phyloP scores from a whole-genome alignment of 2,888 invertebrate genomes.

The Muschampia plurimacula region DNA sequence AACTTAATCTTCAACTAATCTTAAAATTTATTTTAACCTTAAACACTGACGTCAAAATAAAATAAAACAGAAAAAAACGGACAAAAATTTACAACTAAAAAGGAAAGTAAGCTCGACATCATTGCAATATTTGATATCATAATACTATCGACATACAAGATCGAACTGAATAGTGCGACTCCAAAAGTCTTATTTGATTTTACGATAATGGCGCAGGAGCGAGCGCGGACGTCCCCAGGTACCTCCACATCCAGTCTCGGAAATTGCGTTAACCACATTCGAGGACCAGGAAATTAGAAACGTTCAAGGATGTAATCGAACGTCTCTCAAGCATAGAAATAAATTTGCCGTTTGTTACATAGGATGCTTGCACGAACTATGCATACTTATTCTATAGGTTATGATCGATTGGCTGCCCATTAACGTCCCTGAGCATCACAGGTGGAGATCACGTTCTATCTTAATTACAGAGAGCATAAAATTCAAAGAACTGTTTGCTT shows the following conservation, averaged over 20 bases:
- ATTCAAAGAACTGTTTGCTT: neutral
- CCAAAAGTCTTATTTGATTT: slow-evolving; percentile 77
- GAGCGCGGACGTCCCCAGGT: slow-evolving; percentile 67
- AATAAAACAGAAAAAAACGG: neutral
- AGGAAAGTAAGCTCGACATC: neutral
- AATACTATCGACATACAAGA: slow-evolving; percentile 28
- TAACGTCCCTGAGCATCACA: neutral
- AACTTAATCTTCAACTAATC: too few species aligned
- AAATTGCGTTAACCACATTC: slow-evolving; percentile 84
- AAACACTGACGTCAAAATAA: neutral
- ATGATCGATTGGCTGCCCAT: slow-evolving; percentile 5
- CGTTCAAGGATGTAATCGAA: slow-evolving; percentile 83
- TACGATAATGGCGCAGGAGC: slow-evolving; percentile 70
- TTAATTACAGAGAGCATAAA: neutral
- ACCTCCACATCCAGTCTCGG: slow-evolving; percentile 72
- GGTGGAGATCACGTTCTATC: neutral
- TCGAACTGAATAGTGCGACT: slow-evolving; percentile 65
- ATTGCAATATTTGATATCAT: slow-evolving; percentile 40
- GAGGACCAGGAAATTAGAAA: slow-evolving; percentile 85
- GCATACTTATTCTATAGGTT: slow-evolving; percentile 26
- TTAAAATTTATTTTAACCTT: too few species aligned
- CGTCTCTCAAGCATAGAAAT: slow-evolving; percentile 72
- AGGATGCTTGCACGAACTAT: slow-evolving; percentile 42
- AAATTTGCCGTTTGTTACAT: slow-evolving; percentile 67
- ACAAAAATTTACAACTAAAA: neutral